Conservation (phyloP, 1,140 invertebrate genomes). For the Belonocnema kinseyi region DNA sequence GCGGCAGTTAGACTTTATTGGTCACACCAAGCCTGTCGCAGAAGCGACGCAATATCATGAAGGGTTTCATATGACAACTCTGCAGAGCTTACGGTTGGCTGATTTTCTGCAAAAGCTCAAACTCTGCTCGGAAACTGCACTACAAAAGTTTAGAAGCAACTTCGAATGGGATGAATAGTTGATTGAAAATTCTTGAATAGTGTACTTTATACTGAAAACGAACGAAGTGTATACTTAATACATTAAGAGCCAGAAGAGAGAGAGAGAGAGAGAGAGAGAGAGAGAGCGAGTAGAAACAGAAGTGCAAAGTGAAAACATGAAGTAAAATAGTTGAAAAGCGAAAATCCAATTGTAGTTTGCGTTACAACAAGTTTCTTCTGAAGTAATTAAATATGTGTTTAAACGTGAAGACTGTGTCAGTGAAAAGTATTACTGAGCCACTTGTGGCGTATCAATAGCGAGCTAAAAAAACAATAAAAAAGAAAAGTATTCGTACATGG, state of each 20-base stretch:
- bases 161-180: slow-evolving; percentile 25
- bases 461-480: no score
- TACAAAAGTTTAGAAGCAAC: slow-evolving; percentile 15
- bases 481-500: no score
- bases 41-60: slow-evolving; percentile 26
- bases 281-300: neutral
- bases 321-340: no score
- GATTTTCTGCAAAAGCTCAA: slow-evolving; percentile 17
- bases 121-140: neutral
- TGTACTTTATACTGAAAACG: neutral
- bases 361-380: no score
- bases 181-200: neutral
- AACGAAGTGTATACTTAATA: neutral
- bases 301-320: no score
- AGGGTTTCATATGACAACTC: slow-evolving; percentile 28
- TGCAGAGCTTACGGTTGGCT: slow-evolving; percentile 16
- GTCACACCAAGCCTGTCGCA: slow-evolving; percentile 39
- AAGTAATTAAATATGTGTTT: no score
- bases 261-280: no score
- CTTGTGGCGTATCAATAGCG: no score
- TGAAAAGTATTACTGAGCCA: no score
- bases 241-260: neutral
- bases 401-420: no score
- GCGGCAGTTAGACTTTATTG: slow-evolving; percentile 58
- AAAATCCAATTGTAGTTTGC: no score